Base-by-base conservation (phyloP, 2,113 vertebrate genomes). In the Pseudopodoces humilis region DNA sequence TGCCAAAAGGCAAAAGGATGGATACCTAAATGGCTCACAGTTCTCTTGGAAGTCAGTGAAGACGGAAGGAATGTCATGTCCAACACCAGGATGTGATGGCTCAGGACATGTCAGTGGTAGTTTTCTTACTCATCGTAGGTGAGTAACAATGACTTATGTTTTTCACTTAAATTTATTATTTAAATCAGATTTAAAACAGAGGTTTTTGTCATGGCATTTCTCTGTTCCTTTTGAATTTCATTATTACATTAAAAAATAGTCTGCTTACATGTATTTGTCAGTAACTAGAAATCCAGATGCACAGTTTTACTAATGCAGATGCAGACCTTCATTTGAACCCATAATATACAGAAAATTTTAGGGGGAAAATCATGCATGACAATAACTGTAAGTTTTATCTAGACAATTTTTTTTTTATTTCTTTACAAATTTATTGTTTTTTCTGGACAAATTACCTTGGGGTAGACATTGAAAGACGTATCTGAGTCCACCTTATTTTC, bases 11-110 rank as follows among this genome's bases (percentile, higher is more conserved):
- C 99, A 99, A 95, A 99, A 99, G 95, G 99, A 99, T 60, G 99
- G 99, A 19, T 99, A 99, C 97, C 98, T 99, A 76, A 99, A 99
- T 22, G 99, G 99, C 68, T 99, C 99, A 72, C 99, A 99, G 98
- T 99, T 99, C 98, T 99, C 99, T 18, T 99, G 99, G 99, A 99
- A 99, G 97, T 99, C 99, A 16, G 99, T 99, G 94, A 99, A 99
- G 98, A 99, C 99, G 13, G 99, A 99, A 97, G 99, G 99, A 96
- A 99, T 99, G 99, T 99, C 99, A 47, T 99, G 99, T 95, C 99
- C 99, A 78, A 99, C 99, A 1, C 99, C 99, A 4, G 99, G 99
- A 80, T 99, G 99, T 50, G 99, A 99, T 63, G 99, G 99, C 70
- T 99, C 99, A 8, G 99, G 99, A 71, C 99, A 99, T 69, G 99